Evolutionary conservation across 2,113 vertebrate genomes (phyloP), one percentile per base, ranked within the genome.

Genomic region (Sebastes fasciatus): DNA sequence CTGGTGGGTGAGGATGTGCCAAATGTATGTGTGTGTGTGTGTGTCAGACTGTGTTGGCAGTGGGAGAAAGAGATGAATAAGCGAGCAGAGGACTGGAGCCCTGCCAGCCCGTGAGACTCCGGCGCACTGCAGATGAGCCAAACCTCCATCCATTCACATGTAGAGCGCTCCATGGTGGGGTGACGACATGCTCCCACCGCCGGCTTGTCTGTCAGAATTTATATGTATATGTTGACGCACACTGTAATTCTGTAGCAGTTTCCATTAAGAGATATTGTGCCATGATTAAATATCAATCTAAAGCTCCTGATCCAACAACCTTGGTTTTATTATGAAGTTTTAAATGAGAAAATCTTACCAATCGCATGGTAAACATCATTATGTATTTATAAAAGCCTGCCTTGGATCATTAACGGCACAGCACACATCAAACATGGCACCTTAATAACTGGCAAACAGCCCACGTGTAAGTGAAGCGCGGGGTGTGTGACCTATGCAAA

Each of bases 101-200:
- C 63, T 91, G 93, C 93, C 94, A 94, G 77, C 66, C 57, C 13
- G 79, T 55, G 87, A 90, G 91, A 92, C 92, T 90, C 82, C 71
- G 91, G 89, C 88, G 77, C 91, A 92, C 90, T 93, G 93, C 93
- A 95, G 94, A 94, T 90, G 88, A 93, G 92, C 83, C 88, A 85
- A 89, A 88, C 91, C 83, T 87, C 85, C 80, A 79, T 89, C 84
- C 88, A 71, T 91, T 92, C 89, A 88, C 88, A 91, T 69, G 83
- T 34, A 34, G 43, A 72, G 86, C 66, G 49, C 66, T 84, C 84
- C 16, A 45, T 75, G 78, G 78, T 54, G 42, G 43, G 60, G 78
- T 74, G 83, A 74, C 81, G 57, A 84, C 80, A 83, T 34, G 79
- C 77, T 84, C 64, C 46, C 83, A 40, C 42, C 0, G 17, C 57